Evolutionary conservation across 2,113 vertebrate genomes (phyloP).

Genomic region (Tor tambroides): DNA sequence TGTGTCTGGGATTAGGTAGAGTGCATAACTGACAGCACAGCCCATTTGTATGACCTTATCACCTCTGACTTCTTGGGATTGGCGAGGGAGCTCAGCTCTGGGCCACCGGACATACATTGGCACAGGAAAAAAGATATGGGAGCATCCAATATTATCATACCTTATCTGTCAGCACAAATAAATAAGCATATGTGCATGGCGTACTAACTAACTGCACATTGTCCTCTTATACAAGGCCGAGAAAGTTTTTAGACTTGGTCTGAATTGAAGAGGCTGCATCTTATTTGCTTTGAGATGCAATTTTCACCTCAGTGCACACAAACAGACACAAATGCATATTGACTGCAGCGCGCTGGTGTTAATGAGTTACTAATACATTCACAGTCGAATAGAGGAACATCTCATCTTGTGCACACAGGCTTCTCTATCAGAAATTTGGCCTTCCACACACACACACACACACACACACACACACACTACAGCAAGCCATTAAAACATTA

Average conservation of each 20-base stretch:
- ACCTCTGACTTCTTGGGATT: slow-evolving; percentile 30
- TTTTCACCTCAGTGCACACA: slow-evolving; percentile 32
- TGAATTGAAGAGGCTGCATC: slow-evolving; percentile 14
- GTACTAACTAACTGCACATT: slow-evolving; percentile 19
- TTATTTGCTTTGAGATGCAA: slow-evolving; percentile 17
- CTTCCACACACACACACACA: slow-evolving; percentile 16
- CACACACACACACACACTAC: background rate
- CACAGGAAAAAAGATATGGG: background rate
- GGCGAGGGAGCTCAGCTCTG: background rate
- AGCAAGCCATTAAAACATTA: slow-evolving; percentile 48
- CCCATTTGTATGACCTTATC: slow-evolving; percentile 29
- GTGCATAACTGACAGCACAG: slow-evolving; percentile 34
- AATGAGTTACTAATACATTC: slow-evolving; percentile 56
- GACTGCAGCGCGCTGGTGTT: slow-evolving; percentile 39
- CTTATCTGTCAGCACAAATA: slow-evolving; percentile 20
- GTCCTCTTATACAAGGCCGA: background rate
- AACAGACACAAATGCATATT: slow-evolving; percentile 29
- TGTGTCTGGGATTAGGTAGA: slow-evolving; percentile 54
- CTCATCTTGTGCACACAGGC: slow-evolving; percentile 39
- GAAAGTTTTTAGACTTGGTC: background rate
- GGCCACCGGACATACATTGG: background rate
- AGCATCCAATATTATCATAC: slow-evolving; percentile 10
- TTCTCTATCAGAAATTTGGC: slow-evolving; percentile 6
- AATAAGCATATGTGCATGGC: background rate
- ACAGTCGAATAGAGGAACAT: slow-evolving; percentile 45